phyloP scores from a whole-genome alignment of 2,888 invertebrate species.

The Trachelus iudaicus region DNA sequence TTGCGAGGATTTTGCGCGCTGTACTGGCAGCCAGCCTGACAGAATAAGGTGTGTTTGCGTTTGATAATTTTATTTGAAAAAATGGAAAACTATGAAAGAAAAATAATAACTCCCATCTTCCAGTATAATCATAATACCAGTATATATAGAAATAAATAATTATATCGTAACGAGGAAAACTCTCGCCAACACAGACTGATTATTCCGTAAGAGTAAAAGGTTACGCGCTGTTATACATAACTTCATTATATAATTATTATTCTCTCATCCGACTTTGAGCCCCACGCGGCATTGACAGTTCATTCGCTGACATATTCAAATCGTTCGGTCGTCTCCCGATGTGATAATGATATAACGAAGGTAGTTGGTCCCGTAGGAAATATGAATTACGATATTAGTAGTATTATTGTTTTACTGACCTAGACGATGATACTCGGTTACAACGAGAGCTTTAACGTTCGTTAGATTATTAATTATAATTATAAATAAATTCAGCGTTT shows the following conservation, averaged over 20 bases:
- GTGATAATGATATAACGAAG: not conserved
- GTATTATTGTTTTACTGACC: not conserved
- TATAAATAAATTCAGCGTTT: not conserved
- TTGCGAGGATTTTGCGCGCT: not conserved
- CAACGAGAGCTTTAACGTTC: not conserved
- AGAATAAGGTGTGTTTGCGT: not conserved
- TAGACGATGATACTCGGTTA: not conserved
- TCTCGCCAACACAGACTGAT: not conserved
- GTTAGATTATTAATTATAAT: not conserved
- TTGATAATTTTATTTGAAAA: not conserved
- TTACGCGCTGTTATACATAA: not conserved
- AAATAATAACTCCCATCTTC: not conserved
- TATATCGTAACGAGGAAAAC: not conserved
- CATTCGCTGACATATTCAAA: not conserved
- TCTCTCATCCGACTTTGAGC: not conserved
- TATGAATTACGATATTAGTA: not conserved
- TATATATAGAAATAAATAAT: not conserved
- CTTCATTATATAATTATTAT: not conserved
- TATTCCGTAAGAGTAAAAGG: not conserved
- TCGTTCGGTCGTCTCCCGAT: not conserved
- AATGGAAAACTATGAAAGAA: not conserved
- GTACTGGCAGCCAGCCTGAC: not conserved
- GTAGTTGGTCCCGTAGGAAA: not conserved
- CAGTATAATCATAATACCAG: not conserved
- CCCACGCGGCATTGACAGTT: not conserved